Conservation (phyloP, 1,140 invertebrate genomes). For the Macrotrachela quadricornifera region DNA sequence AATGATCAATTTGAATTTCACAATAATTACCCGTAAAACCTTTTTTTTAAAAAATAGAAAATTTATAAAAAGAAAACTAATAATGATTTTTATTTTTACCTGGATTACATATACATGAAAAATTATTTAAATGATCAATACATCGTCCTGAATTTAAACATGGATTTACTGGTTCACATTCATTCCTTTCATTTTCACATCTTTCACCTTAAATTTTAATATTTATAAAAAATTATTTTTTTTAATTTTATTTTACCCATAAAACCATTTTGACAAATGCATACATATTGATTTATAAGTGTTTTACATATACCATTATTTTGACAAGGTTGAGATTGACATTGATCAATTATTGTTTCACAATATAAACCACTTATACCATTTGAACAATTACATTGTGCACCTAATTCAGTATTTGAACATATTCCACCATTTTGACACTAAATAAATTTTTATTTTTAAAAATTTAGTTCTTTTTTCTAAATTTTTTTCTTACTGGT, state of each 20-base stretch:
- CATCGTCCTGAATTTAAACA: neutral
- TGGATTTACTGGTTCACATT: neutral
- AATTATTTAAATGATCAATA: neutral
- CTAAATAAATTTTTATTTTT: slow-evolving; percentile 36
- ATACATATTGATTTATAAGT: slow-evolving; percentile 17
- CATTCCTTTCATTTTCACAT: too few relatives aligned
- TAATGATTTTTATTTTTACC: slow-evolving; percentile 33
- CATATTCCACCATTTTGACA: slow-evolving; percentile 72
- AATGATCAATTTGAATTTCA: slow-evolving; percentile 54
- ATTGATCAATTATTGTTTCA: slow-evolving; percentile 11
- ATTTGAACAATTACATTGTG: slow-evolving; percentile 3
- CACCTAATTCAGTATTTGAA: slow-evolving; percentile 5
- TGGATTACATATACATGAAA: slow-evolving; percentile 2
- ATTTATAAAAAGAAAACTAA: too few relatives aligned
- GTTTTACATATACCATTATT: slow-evolving; percentile 10
- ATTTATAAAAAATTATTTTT: neutral
- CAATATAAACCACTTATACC: slow-evolving; percentile 12
- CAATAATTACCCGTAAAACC: slow-evolving; percentile 46
- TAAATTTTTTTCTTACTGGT: too few relatives aligned
- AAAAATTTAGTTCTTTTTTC: too few relatives aligned
- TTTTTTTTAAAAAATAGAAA: slow-evolving; percentile 46
- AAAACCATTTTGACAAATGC: slow-evolving; percentile 27
- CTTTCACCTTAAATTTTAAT: too few relatives aligned
- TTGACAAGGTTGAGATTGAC: slow-evolving; percentile 9
- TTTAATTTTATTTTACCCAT: slow-evolving; percentile 15